A percentile compares a stretch with the other conserved stretches of the same genome.
Evolutionary conservation across 2,797 vertebrate genomes (phyloP).

Genomic region (Threskiornis aethiopicus): DNA sequence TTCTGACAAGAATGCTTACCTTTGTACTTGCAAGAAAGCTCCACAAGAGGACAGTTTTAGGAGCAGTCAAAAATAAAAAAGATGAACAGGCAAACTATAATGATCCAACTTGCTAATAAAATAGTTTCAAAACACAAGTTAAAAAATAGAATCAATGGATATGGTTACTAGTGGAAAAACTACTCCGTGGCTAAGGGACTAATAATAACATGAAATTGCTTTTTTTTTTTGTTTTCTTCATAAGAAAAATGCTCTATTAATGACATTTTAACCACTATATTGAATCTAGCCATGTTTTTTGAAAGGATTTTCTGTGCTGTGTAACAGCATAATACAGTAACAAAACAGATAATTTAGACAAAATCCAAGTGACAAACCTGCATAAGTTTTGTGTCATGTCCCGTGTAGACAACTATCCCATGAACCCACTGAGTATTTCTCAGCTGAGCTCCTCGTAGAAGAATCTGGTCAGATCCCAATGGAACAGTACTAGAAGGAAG

Average conservation of each 20-base stretch:
- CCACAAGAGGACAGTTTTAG: not conserved
- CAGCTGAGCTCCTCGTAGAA: constrained; percentile 94
- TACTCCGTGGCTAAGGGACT: not conserved
- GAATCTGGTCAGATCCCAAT: constrained; percentile 95
- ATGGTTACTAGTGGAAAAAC: not conserved
- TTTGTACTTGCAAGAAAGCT: not conserved
- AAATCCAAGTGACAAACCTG: constrained; percentile 81
- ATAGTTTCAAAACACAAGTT: not conserved
- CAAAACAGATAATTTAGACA: not conserved
- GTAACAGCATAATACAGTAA: not conserved
- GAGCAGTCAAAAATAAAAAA: constrained; percentile 2
- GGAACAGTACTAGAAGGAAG: constrained; percentile 83
- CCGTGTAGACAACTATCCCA: constrained; percentile 96
- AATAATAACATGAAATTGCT: not conserved
- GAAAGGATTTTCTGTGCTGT: not conserved
- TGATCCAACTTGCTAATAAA: not conserved
- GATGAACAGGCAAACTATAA: not conserved
- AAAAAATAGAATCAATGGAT: not conserved
- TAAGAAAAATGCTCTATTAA: not conserved
- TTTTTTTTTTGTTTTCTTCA: not conserved
- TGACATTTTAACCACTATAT: not conserved
- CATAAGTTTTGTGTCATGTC: constrained; percentile 99
- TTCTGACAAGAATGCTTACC: not conserved
- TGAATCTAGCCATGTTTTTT: not conserved
- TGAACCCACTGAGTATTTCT: constrained; percentile 98